Evolutionary conservation across 2,888 invertebrate species (phyloP), one percentile per base, ranked within the genome.

Genomic region (Dugesia japonica): DNA sequence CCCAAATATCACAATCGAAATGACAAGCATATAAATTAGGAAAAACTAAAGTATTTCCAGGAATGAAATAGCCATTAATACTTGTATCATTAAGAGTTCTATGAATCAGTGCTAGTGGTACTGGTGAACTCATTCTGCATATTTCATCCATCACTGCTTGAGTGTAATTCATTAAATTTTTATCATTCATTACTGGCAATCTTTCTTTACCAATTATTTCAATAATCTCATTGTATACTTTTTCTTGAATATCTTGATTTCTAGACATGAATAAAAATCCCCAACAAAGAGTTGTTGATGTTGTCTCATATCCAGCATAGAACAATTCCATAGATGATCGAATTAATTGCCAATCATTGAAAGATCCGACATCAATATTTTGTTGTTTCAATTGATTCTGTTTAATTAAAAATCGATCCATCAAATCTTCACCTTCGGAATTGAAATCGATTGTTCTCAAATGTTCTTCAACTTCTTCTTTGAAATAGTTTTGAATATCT

Each of bases 61-160:
- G 42, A n/a, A 78, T 33, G 0, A 77, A 79, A 75, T 81, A 82
- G 28, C 81, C 82, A 1, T 77, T 77, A 23, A 83, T 79, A 1
- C 75, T 73, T 20, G 81, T 79, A 71, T 82, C 82, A n/a, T 78
- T 72, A n/a, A 79, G 28, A 0, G 72, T 38, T 31, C 28, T 9
- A 26, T 72, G 77, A n/a, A 73, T 42, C 13, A 78, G 33, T 42
- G 76, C 72, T n/a, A 78, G 31, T 13, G 78, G 78, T 4, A 78
- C 77, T 1, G 78, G 71, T 1, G 78, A n/a, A 31, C 77, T 73
- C 20, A 73, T 9, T 78, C 78, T 73, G 1, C 75, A 73, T 31
- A 74, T 42, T 74, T 78, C 78, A 26, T 42, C 38, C n/a, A 78
- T 33, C 7, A 76, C 72, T 23, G 78, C 78, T 42, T 78, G 77